These are phyloP conservation scores for Laspeyria flexula DNA, from an alignment of 2,888 invertebrate genomes.

Conservation along the genomic window DNA sequence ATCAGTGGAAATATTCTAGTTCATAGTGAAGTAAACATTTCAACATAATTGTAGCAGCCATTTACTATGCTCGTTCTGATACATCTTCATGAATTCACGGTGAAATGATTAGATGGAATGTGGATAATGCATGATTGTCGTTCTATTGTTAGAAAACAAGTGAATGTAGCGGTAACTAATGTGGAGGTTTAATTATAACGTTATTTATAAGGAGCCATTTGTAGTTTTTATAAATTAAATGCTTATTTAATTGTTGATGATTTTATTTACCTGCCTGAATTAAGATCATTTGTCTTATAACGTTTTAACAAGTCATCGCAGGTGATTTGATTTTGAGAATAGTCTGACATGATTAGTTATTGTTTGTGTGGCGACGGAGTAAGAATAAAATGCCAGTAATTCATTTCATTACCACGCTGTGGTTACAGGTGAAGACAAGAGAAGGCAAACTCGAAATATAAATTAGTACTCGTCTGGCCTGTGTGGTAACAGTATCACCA, in stretches of 20 bases:
- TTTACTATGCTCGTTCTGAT: conserved; percentile 16
- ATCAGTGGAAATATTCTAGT: conserved; percentile 12
- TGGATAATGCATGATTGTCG: conserved; percentile 37
- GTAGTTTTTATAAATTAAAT: conserved; percentile 35
- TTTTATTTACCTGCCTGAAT: conserved; percentile 2
- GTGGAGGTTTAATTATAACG: conserved; percentile 15
- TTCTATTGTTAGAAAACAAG: conserved; percentile 49
- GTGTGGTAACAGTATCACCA: too few relatives aligned
- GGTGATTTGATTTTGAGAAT: too few relatives aligned
- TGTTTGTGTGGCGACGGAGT: too few relatives aligned
- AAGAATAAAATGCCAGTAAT: too few relatives aligned
- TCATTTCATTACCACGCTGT: too few relatives aligned
- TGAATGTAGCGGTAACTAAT: conserved; percentile 38
- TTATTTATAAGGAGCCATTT: conserved; percentile 35
- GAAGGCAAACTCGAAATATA: too few relatives aligned
- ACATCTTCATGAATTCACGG: too few relatives aligned
- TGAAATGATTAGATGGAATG: conserved; percentile 46
- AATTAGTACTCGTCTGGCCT: too few relatives aligned
- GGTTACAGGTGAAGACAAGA: too few relatives aligned
- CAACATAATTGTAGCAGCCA: conserved; percentile 6
- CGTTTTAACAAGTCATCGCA: too few relatives aligned
- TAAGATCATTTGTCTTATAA: too few relatives aligned
- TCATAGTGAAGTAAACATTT: background rate
- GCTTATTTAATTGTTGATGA: conserved; percentile 24
- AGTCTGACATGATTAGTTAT: too few relatives aligned